Conservation (phyloP, 2,113 vertebrate species). For the Pelusios castaneus region DNA sequence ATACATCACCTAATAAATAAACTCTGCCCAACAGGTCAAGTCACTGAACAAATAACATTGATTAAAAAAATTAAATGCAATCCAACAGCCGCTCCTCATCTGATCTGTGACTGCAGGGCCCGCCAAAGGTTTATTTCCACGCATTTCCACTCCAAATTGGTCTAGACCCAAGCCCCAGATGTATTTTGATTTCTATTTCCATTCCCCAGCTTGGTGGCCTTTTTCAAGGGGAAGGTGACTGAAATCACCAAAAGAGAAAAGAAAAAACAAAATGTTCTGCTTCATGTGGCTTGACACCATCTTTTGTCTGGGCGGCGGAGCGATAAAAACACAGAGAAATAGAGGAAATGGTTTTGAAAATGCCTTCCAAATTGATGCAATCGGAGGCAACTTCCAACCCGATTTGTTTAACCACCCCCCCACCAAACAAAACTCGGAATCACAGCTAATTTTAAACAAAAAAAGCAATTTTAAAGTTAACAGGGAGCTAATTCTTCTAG, state of each 20-base stretch:
- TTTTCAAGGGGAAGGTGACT: neutral
- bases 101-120: no score
- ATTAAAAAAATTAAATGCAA: neutral
- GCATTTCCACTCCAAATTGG: neutral
- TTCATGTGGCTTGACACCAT: neutral
- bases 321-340: neutral
- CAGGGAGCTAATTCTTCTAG: neutral
- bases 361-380: neutral
- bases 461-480: neutral
- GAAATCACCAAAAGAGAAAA: neutral
- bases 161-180: neutral
- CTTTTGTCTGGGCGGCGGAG: neutral
- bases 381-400: neutral
- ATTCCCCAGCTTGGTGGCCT: neutral
- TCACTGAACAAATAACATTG: neutral
- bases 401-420: neutral
- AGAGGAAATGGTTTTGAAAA: conserved; percentile 27
- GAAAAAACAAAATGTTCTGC: neutral
- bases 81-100: no score
- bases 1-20: neutral
- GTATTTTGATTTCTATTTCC: neutral
- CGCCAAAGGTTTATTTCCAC: neutral
- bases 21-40: neutral
- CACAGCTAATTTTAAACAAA: neutral
- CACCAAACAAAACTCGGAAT: no score